Conservation (phyloP, 2,113 vertebrate genomes). For the Onychostoma macrolepis region DNA sequence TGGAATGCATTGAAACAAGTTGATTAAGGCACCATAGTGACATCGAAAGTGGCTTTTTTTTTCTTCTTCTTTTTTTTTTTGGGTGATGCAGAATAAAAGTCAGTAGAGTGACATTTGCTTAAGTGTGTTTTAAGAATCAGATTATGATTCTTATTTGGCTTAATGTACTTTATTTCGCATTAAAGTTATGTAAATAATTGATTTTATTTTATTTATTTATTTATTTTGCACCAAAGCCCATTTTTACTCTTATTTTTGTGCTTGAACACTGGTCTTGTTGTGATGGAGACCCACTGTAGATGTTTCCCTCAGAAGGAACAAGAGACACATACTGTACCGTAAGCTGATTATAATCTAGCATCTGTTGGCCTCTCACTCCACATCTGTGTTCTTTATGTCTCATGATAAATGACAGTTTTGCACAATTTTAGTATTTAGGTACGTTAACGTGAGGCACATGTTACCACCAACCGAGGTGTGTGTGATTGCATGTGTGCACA, state of each 20-base stretch:
- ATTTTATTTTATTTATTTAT: not conserved
- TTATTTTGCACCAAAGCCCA: not conserved
- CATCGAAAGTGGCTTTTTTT: not conserved
- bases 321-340: not conserved
- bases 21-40: not conserved
- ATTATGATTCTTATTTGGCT: not conserved
- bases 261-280: not conserved
- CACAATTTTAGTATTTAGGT: not conserved
- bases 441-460: not conserved
- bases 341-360: constrained; percentile 4
- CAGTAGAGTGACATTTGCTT: not conserved
- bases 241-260: not conserved
- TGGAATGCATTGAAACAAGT: not conserved
- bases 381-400: not conserved
- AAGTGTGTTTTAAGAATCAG: not conserved
- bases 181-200: not conserved
- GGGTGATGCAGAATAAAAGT: not conserved
- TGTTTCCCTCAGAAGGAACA: not conserved
- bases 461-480: not conserved
- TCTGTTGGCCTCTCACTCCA: constrained; percentile 5
- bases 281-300: not conserved
- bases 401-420: not conserved
- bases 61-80: no score
- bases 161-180: not conserved
- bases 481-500: not conserved